Evolutionary conservation across 2,888 invertebrate genomes (phyloP), one percentile per base, ranked within the genome.

Genomic region (Pyrocoelia pectoralis): DNA sequence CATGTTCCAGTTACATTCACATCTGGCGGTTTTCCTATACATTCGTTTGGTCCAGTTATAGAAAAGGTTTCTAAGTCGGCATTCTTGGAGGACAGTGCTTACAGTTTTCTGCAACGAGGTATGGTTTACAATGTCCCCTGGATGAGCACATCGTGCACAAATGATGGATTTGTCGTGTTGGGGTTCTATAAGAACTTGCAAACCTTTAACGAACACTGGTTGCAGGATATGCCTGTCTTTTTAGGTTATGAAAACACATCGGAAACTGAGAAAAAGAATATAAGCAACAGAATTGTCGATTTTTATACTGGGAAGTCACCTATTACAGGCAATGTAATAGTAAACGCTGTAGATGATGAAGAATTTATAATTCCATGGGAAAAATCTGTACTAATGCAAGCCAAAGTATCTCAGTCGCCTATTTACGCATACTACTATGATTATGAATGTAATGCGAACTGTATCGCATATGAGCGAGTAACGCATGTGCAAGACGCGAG

Each of bases 31-130:
- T 51, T 51, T 46, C 62, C 62, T 1, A 2, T 61, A 10, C 19
- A 43, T 4, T 41, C 46, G 6, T 92, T 92, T 76, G 89, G 88
- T 0, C 90, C 91, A 0, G 89, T 90, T 0, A 82, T 88, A 0
- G 93, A 94, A 72, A 80, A 79, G 51, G 78, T 79, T 69, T 79
- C 83, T 1, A 79, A 84, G 0, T 82, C 86, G 14, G 86, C 90
- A 0, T 90, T 93, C 79, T 80, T 94, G 2, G 84, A 84, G 0
- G 84, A 88, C 60, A 83, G 88, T 59, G 93, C 93, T 0, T 84
- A 84, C 69, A 83, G 84, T 33, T 84, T 89, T 0, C 83, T 92
- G 0, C 83, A 78, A 61, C 81, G 83, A 3, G 89, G 89, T 0
- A 80, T 84, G 17, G 86, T 88, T 70, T 81, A 85, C 10, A 85